A percentile compares a stretch with the other conserved stretches of the same genome.
phyloP scores from a whole-genome alignment of 2,113 vertebrate species.

The Pelecanoides urinatrix region DNA sequence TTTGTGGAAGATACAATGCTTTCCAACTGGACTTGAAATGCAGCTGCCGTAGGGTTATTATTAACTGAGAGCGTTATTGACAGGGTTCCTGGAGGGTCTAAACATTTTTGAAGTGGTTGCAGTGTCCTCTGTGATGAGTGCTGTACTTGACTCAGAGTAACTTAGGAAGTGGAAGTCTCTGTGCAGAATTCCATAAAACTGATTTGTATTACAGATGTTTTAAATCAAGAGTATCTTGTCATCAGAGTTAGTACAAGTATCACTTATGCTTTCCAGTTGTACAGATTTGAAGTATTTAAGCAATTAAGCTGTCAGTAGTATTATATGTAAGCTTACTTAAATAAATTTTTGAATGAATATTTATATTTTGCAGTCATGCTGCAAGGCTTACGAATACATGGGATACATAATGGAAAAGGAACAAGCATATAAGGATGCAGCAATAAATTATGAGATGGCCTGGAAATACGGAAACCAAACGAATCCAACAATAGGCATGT shows the following conservation, averaged over 20 bases:
- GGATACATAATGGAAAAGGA: conserved; percentile 99
- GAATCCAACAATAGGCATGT: conserved; percentile 87
- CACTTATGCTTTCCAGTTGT: background rate
- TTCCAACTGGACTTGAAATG: background rate
- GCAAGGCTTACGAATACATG: conserved; percentile 96
- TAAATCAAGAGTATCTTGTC: background rate
- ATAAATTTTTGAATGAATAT: background rate
- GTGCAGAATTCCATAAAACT: background rate
- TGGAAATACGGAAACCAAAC: conserved; percentile 92
- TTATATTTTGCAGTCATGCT: conserved; percentile 85
- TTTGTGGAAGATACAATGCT: background rate
- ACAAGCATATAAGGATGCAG: conserved; percentile 91
- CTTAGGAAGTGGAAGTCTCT: background rate
- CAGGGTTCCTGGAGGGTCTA: background rate
- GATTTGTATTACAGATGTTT: background rate
- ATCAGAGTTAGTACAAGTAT: background rate
- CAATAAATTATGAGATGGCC: conserved; percentile 93
- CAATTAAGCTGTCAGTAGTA: background rate
- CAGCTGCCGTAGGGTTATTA: background rate
- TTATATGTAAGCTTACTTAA: background rate
- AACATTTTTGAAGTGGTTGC: background rate
- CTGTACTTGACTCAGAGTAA: background rate
- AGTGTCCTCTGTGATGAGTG: background rate
- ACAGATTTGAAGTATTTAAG: background rate
- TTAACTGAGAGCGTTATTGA: background rate